Evolutionary conservation across 2,113 vertebrate species (phyloP).

Genomic region (Ranitomeya imitator): DNA sequence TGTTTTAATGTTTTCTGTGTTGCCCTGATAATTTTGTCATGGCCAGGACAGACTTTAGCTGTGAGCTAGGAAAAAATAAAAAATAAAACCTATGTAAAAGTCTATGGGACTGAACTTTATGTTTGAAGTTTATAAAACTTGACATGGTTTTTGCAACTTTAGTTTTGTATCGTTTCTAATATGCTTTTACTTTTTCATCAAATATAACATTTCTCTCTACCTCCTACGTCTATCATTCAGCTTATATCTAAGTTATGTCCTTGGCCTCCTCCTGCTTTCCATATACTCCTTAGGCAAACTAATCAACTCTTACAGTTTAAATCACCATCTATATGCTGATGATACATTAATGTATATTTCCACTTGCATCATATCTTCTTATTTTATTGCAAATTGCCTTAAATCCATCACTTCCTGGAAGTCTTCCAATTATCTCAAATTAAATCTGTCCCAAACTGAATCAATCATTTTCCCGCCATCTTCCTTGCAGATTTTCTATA

Average conservation of each 20-base stretch:
- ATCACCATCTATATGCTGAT: constrained; percentile 50
- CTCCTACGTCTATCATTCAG: background rate
- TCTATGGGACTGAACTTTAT: background rate
- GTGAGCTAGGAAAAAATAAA: background rate
- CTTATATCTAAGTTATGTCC: constrained; percentile 17
- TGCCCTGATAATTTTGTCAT: background rate
- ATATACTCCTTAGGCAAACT: constrained; percentile 40
- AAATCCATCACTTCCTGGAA: constrained; percentile 45
- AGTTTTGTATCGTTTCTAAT: background rate
- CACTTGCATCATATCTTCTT: constrained; percentile 42
- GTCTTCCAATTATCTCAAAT: constrained; percentile 43
- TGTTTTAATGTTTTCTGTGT: background rate
- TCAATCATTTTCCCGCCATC: constrained; percentile 47
- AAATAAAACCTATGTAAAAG: background rate
- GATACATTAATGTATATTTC: constrained; percentile 51
- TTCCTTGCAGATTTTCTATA: constrained; percentile 11
- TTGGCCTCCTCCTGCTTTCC: constrained; percentile 20
- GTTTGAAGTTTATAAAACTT: background rate
- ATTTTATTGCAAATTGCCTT: constrained; percentile 50
- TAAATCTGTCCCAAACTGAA: constrained; percentile 41
- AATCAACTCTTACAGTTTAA: constrained; percentile 33
- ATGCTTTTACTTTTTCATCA: background rate
- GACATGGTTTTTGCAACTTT: background rate
- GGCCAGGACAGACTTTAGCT: background rate
- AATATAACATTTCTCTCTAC: background rate